Conservation (phyloP, 2,888 invertebrate species). For the Hydraecia micacea region DNA sequence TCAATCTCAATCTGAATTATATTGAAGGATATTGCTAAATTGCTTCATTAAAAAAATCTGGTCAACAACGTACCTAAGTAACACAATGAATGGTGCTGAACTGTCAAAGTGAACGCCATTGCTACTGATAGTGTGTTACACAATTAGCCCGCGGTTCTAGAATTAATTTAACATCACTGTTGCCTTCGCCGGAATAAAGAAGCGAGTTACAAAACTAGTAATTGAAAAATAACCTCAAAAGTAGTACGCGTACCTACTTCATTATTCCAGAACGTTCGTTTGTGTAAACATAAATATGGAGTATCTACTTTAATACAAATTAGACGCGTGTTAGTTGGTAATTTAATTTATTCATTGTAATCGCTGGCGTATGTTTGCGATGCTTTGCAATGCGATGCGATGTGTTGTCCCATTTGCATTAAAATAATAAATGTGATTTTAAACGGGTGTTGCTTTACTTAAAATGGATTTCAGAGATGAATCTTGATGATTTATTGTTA, state of each 20-base stretch:
- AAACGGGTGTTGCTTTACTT: neutral
- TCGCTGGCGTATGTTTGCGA: conserved; percentile 59
- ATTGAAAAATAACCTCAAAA: conserved; percentile 3
- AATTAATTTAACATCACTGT: too few species aligned
- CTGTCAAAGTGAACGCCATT: too few species aligned
- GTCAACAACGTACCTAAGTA: too few species aligned
- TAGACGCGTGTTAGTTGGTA: conserved; percentile 10
- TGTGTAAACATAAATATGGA: conserved; percentile 24
- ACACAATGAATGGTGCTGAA: too few species aligned
- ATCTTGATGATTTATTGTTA: neutral
- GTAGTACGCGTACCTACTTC: too few species aligned
- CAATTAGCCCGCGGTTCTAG: too few species aligned
- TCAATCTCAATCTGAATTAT: too few species aligned
- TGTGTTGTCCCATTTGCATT: conserved; percentile 13
- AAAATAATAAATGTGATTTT: neutral
- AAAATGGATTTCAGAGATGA: neutral
- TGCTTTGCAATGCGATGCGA: conserved; percentile 62
- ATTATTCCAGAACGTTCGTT: conserved; percentile 6
- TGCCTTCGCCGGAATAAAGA: neutral
- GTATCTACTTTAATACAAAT: conserved; percentile 17
- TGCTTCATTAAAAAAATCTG: too few species aligned
- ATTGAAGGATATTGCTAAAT: too few species aligned
- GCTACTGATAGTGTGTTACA: too few species aligned
- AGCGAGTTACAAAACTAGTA: neutral
- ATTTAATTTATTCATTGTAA: conserved; percentile 39